Conservation (phyloP, 1,140 invertebrate species). For the Fopius arisanus region DNA sequence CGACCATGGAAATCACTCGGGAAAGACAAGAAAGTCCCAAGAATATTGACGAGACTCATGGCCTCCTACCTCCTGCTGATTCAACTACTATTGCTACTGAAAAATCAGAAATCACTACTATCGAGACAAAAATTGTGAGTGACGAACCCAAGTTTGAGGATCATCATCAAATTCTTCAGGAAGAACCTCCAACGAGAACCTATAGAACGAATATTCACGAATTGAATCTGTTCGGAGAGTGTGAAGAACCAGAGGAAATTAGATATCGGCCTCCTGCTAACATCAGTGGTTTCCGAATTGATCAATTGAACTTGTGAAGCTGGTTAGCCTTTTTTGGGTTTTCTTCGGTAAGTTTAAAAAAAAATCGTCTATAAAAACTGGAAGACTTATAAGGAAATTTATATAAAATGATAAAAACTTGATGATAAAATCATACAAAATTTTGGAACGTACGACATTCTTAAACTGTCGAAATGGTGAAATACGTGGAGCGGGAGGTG, state of each 20-base stretch:
- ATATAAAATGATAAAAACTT: no score
- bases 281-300: conserved; percentile 41
- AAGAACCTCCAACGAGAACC: not conserved
- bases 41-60: conserved; percentile 46
- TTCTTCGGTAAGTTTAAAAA: no score
- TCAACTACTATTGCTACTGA: not conserved
- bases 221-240: conserved; percentile 49
- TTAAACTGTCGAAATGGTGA: not conserved
- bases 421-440: no score
- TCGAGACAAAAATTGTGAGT: not conserved
- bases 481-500: no score
- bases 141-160: not conserved
- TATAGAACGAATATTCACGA: conserved; percentile 47
- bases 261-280: conserved; percentile 7
- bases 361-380: no score
- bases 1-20: conserved; percentile 40
- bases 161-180: not conserved
- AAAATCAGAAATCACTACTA: not conserved
- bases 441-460: no score
- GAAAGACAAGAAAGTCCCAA: conserved; percentile 33
- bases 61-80: not conserved
- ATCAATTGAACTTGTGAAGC: conserved; percentile 47
- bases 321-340: no score
- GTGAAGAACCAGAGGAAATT: conserved; percentile 23
- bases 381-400: no score